Evolutionary conservation across 2,888 invertebrate species (phyloP), one percentile per base, ranked within the genome.

Genomic region (Villa cingulata): DNA sequence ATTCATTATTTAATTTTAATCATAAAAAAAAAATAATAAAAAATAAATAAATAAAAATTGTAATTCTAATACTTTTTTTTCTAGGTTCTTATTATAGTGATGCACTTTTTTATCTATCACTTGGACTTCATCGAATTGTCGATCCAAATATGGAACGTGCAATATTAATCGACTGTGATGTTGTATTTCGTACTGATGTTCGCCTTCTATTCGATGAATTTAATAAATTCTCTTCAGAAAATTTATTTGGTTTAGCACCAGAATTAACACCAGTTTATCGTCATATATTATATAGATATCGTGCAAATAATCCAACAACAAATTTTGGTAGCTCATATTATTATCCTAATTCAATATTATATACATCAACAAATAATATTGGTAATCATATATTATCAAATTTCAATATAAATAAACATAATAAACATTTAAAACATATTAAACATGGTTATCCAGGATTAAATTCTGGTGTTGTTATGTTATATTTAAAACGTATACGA

Each of bases 221-320:
- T 61, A 66, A 78, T 15, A 70, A 69, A 41, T 86, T 87, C 62
- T 71, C 74, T 20, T 55, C 71, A 0, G 68, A 74, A 43, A 76
- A 81, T 52, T 62, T 87, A 16, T 80, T 84, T 57, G 87, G 85
- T 0, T 65, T 84, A 23, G 79, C 81, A 0, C 78, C 80, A 1
- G 87, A 88, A 61, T 66, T 81, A 45, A 82, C 84, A 6, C 86
- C 87, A 1, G 86, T 86, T 1, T 88, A 88, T 63, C 73, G 81
- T 38, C 85, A 87, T 61, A 76, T 82, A 41, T 71, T 87, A 16
- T 78, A 80, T 56, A 64, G 73, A 43, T 85, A 83, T 62, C 76
- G 83, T 55, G 68, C 68, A 23, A 74, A 75, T 53, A 73, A 81
- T 60, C 78, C 77, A 10, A 72, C 74, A 29, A 80, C 80, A 5